Percentiles rank a stretch among this genome's conserved stretches.
phyloP scores from a whole-genome alignment of 2,113 vertebrate genomes.

The Orcinus orca region DNA sequence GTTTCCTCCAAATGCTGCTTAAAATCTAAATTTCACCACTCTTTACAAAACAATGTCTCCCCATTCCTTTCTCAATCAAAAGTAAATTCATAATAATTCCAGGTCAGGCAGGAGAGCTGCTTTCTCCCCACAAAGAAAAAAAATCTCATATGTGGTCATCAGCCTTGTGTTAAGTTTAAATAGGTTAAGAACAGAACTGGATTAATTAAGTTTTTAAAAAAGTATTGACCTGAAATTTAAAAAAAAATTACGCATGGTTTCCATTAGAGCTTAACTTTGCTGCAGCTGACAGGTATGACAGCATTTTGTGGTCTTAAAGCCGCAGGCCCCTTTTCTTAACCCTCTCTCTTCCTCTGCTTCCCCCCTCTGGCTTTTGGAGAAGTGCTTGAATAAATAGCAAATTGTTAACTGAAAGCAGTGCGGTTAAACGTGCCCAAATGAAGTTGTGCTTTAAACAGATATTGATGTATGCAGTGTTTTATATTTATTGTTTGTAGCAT shows the following conservation, averaged over 20 bases:
- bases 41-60: background rate
- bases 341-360: constrained; percentile 7
- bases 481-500: constrained; percentile 77
- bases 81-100: constrained; percentile 42
- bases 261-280: constrained; percentile 28
- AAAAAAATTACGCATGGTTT: constrained; percentile 27
- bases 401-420: constrained; percentile 37
- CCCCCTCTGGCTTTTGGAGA: background rate
- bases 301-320: constrained; percentile 44
- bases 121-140: background rate
- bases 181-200: background rate
- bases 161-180: constrained; percentile 58
- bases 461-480: constrained; percentile 68
- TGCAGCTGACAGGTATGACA: constrained; percentile 23
- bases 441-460: constrained; percentile 73
- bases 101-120: background rate
- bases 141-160: background rate
- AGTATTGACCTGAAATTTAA: constrained; percentile 47
- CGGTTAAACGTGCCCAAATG: background rate
- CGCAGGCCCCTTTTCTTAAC: constrained; percentile 29
- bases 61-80: constrained; percentile 56
- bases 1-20: constrained; percentile 65
- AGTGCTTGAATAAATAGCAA: background rate
- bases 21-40: constrained; percentile 67
- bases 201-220: constrained; percentile 55